Percentiles rank a stretch among this genome's conserved stretches.
Evolutionary conservation across 2,113 vertebrate genomes (phyloP).

Genomic region (Empidonax traillii): DNA sequence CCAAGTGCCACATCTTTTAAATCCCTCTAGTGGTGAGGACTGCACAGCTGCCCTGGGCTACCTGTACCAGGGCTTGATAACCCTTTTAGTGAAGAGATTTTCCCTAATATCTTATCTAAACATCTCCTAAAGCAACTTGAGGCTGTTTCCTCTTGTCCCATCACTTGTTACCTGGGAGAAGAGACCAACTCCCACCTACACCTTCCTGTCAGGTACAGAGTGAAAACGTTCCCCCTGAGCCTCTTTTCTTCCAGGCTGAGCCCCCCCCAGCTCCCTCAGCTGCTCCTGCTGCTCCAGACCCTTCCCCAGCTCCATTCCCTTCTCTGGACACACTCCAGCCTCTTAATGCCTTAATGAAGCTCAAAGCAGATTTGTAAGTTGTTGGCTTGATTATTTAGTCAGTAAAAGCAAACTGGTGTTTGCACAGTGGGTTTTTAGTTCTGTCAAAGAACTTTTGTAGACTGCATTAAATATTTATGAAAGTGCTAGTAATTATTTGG

Average conservation of each 20-base stretch:
- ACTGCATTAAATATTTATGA: slow-evolving; percentile 19
- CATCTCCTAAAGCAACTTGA: neutral
- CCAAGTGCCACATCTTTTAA: neutral
- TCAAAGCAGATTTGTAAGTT: neutral
- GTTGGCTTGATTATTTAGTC: neutral
- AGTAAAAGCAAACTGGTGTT: neutral
- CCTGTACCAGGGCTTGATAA: neutral
- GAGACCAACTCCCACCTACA: neutral
- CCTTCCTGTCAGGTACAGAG: neutral
- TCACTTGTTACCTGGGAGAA: neutral
- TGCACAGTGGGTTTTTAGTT: neutral
- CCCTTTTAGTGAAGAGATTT: neutral
- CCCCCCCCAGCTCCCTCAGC: neutral
- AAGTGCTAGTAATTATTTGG: slow-evolving; percentile 26
- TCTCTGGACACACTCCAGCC: neutral
- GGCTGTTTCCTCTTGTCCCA: neutral
- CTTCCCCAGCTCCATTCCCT: neutral
- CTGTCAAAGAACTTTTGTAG: slow-evolving; percentile 18
- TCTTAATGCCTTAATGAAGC: neutral
- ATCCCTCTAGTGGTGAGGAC: neutral
- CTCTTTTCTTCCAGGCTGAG: neutral
- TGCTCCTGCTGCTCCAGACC: neutral
- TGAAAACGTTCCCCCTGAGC: neutral
- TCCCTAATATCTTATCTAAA: neutral
- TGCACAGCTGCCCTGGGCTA: neutral